Conservation (phyloP, 2,888 invertebrate genomes). For the Laothoe populi region DNA sequence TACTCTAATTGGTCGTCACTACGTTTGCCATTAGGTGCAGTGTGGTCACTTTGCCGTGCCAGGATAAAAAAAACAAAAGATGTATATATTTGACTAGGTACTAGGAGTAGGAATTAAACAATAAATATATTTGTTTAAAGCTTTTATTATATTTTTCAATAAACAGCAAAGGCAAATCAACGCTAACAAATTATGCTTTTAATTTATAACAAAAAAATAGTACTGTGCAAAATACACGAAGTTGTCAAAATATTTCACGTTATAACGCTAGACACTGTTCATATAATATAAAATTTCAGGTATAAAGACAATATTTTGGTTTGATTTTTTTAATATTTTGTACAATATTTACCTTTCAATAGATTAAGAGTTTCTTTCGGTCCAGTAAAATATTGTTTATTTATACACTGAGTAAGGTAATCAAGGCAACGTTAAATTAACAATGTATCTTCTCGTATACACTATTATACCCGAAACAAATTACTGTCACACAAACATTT, state of each 20-base stretch:
- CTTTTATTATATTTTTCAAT: conserved; percentile 21
- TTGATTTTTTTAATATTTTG: conserved; percentile 39
- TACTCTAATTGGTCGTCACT: no score
- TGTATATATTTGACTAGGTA: no score
- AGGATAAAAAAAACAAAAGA: no score
- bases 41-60: no score
- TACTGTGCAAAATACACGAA: conserved; percentile 5
- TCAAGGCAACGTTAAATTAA: neutral
- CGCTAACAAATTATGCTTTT: conserved; percentile 13
- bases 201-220: conserved; percentile 20
- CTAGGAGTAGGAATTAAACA: neutral
- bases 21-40: no score
- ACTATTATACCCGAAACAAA: no score
- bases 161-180: conserved; percentile 17
- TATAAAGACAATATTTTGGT: conserved; percentile 64
- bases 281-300: conserved; percentile 49
- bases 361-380: neutral
- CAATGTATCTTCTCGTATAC: no score
- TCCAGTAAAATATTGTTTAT: neutral
- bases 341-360: conserved; percentile 32
- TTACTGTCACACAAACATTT: no score
- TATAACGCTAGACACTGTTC: neutral
- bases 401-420: neutral
- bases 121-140: conserved; percentile 15
- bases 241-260: neutral